Conservation (phyloP, 2,888 invertebrate species). For the Eilema depressum region DNA sequence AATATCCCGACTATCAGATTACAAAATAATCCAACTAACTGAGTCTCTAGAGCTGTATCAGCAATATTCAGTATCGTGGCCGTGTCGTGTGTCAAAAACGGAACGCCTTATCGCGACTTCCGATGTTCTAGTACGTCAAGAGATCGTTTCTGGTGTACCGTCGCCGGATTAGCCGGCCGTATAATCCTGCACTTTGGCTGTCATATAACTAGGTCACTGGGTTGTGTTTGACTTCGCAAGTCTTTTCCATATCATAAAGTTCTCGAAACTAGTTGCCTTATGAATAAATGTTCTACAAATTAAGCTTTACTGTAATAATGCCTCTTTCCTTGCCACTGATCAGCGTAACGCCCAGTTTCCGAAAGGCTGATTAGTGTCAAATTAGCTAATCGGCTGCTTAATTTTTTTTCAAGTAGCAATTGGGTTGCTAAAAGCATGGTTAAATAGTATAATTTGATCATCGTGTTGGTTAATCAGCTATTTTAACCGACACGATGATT, state of each 20-base stretch:
- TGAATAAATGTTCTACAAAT: background rate
- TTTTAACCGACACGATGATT: too few species aligned
- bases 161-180: constrained; percentile 53
- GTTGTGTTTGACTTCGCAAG: constrained; percentile 40
- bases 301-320: too few species aligned
- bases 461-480: too few species aligned
- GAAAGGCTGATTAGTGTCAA: too few species aligned
- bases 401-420: too few species aligned
- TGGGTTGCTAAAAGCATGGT: too few species aligned
- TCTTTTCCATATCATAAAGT: constrained; percentile 4
- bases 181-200: constrained; percentile 54
- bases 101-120: constrained; percentile 51
- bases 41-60: background rate
- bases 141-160: constrained; percentile 56
- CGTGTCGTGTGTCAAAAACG: constrained; percentile 45
- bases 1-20: background rate
- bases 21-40: background rate
- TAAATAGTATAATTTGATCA: too few species aligned
- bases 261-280: background rate
- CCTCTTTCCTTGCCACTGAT: too few species aligned
- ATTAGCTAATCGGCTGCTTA: too few species aligned
- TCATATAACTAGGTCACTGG: constrained; percentile 55
- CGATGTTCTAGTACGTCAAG: constrained; percentile 51
- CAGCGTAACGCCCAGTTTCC: too few species aligned
- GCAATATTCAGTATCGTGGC: constrained; percentile 34